phyloP scores from a whole-genome alignment of 2,797 vertebrate species.

The Pogoniulus pusillus region DNA sequence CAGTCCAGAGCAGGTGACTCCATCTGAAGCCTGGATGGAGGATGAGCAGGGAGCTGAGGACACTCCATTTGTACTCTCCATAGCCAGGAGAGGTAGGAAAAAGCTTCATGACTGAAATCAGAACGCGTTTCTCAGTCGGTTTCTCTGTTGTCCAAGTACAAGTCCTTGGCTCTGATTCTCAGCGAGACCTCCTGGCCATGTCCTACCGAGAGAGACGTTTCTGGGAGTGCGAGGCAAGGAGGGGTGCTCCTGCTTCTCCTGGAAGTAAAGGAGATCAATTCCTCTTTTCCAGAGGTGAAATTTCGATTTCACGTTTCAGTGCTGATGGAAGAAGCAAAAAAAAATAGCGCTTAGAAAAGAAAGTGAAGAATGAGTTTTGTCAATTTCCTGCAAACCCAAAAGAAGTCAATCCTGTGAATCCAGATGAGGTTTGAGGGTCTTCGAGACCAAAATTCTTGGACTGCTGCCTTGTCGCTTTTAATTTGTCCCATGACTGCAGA shows the following conservation, averaged over 20 bases:
- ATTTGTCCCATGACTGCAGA: background rate
- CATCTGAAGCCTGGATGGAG: background rate
- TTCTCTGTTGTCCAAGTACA: background rate
- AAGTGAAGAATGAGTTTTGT: background rate
- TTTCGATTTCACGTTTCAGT: background rate
- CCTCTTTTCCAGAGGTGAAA: background rate
- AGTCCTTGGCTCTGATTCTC: background rate
- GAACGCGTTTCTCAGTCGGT: background rate
- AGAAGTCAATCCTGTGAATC: background rate
- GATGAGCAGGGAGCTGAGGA: background rate
- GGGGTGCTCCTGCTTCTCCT: background rate
- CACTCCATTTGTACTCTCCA: background rate
- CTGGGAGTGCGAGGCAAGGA: background rate
- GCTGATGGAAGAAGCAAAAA: background rate
- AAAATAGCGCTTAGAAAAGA: background rate
- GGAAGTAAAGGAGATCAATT: background rate
- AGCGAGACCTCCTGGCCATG: background rate
- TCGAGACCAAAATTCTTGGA: background rate
- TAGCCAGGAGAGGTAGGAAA: background rate
- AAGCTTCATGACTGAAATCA: background rate
- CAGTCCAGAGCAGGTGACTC: background rate
- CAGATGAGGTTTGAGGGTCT: background rate
- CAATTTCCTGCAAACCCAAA: background rate
- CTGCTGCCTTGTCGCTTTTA: background rate
- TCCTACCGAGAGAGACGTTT: background rate